Percentiles rank a stretch among this genome's conserved stretches.
These are phyloP conservation scores for Spheniscus humboldti DNA, from an alignment of 2,797 vertebrate species.

Conservation along the genomic window DNA sequence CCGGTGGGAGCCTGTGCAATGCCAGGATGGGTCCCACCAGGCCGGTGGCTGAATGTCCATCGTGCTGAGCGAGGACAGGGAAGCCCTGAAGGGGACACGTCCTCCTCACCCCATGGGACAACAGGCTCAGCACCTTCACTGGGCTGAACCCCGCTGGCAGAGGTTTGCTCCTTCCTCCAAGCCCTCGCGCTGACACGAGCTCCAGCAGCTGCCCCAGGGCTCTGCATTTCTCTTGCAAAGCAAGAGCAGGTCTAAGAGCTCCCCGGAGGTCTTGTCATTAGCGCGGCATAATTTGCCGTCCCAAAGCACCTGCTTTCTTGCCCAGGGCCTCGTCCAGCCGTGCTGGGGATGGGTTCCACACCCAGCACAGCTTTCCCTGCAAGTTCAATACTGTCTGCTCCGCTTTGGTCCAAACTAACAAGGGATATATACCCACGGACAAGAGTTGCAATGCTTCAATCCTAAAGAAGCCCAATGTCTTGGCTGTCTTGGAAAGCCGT, in stretches of 20 bases:
- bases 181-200: neutral
- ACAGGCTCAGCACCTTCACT: neutral
- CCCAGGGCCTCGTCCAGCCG: rapidly evolving
- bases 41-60: rapidly evolving
- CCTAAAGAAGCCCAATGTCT: neutral
- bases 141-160: neutral
- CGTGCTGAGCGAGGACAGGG: neutral
- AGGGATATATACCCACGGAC: neutral
- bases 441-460: neutral
- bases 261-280: neutral
- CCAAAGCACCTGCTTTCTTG: neutral
- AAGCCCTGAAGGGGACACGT: neutral
- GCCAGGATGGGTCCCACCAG: neutral
- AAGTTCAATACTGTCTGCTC: neutral
- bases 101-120: neutral
- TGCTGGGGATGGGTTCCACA: too few relatives aligned
- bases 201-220: neutral
- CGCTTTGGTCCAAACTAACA: rapidly evolving
- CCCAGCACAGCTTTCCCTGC: neutral
- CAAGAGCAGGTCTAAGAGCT: neutral
- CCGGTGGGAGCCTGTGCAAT: neutral
- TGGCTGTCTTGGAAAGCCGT: neutral
- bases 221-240: neutral
- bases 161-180: neutral
- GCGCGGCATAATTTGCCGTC: neutral